These are phyloP conservation scores for Caerostris darwini DNA, from an alignment of 1,140 invertebrate genomes.

Conservation along the genomic window DNA sequence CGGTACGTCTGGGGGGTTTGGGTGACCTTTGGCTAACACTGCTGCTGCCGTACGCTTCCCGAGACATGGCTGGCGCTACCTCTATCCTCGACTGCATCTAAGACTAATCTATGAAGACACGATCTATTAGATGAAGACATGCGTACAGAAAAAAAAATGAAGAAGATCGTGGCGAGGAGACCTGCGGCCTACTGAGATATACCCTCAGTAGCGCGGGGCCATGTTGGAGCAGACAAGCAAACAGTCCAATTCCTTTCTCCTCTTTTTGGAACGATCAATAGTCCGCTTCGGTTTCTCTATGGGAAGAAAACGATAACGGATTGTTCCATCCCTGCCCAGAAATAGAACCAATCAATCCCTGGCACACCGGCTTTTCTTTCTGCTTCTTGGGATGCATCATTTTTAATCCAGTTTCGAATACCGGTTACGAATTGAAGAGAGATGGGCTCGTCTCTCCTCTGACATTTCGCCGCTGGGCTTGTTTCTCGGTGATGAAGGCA, in stretches of 20 bases:
- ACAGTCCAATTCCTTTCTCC: constrained; percentile 3
- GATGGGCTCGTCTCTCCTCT: background rate
- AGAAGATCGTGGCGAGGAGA: background rate
- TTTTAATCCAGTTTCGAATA: background rate
- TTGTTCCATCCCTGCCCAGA: background rate
- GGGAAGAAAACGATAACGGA: background rate
- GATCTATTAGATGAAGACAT: constrained; percentile 61
- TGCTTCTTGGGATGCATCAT: background rate
- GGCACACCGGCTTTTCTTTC: background rate
- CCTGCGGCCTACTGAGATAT: background rate
- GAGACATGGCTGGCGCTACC: constrained; percentile 64
- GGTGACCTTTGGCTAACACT: constrained; percentile 69
- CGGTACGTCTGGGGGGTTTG: constrained; percentile 65
- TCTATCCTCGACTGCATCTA: constrained; percentile 71
- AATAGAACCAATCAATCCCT: background rate
- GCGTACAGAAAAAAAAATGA: background rate
- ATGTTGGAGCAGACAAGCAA: background rate
- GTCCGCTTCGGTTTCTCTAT: background rate
- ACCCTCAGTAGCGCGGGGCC: background rate
- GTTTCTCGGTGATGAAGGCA: background rate
- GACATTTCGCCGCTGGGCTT: background rate
- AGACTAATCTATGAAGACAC: constrained; percentile 52
- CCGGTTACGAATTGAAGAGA: background rate
- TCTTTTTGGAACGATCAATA: constrained; percentile 60
- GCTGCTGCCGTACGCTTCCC: constrained; percentile 74